A percentile compares a stretch with the other conserved stretches of the same genome.
Evolutionary conservation across 2,888 invertebrate genomes (phyloP).

Genomic region (Cryptophagus acutangulus): DNA sequence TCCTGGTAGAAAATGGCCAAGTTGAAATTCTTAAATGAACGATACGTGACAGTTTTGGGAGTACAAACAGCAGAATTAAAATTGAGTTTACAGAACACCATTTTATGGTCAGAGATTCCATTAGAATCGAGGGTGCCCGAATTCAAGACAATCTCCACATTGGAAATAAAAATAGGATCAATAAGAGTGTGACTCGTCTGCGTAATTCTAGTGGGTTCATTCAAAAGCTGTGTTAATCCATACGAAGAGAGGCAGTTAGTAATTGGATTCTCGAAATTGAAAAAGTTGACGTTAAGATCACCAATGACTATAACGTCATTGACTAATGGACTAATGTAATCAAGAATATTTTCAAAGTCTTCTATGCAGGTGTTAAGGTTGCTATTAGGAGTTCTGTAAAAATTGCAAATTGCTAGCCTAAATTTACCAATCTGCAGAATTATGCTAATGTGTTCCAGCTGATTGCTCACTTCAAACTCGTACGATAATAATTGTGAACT

Average conservation of each 20-base stretch:
- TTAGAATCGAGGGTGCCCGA: background rate
- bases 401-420: background rate
- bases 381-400: background rate
- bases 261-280: background rate
- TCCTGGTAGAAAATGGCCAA: too few species aligned
- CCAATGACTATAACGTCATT: background rate
- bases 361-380: background rate
- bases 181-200: background rate
- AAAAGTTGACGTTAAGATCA: conserved; percentile 1
- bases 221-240: conserved; percentile 3
- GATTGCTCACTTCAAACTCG: background rate
- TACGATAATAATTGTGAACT: background rate
- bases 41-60: too few species aligned
- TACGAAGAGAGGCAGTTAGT: background rate
- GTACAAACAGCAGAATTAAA: too few species aligned
- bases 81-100: conserved; percentile 1
- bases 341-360: background rate
- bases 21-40: too few species aligned
- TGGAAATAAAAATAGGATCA: conserved; percentile 2
- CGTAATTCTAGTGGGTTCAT: background rate
- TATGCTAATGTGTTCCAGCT: background rate
- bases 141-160: background rate
- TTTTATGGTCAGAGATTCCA: conserved; percentile 2
- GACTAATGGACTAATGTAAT: background rate
- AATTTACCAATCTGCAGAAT: background rate